A percentile compares a stretch with the other conserved stretches of the same genome.
phyloP scores from a whole-genome alignment of 2,113 vertebrate species.

The Tachuris rubrigastra region DNA sequence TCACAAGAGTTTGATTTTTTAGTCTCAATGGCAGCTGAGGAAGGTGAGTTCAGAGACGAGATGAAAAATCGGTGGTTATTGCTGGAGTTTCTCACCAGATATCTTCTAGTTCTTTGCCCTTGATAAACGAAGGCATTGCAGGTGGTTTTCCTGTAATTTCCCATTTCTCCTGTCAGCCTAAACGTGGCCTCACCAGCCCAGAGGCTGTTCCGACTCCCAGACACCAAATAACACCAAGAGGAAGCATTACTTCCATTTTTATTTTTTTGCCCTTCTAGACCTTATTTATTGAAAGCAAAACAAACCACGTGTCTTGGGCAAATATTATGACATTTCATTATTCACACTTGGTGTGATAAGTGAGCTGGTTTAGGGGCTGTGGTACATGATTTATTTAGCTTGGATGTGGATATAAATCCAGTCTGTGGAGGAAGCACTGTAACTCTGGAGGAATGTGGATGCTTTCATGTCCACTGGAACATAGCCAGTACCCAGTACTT shows the following conservation, averaged over 20 bases:
- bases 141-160: background rate
- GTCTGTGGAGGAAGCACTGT: background rate
- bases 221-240: accelerated
- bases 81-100: background rate
- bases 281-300: slow-evolving; percentile 8
- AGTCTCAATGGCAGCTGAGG: background rate
- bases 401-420: slow-evolving; percentile 4
- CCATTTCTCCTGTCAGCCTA: background rate
- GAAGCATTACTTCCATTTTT: background rate
- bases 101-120: background rate
- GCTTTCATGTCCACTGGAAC: background rate
- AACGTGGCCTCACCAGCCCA: background rate
- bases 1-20: background rate
- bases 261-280: background rate
- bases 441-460: background rate
- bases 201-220: background rate
- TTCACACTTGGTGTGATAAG: background rate
- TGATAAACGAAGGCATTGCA: background rate
- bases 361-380: background rate
- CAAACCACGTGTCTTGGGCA: background rate
- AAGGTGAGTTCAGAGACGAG: background rate
- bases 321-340: slow-evolving; percentile 5
- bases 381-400: slow-evolving; percentile 19
- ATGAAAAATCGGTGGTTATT: background rate
- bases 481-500: background rate